Evolutionary conservation across 2,888 invertebrate species (phyloP), one percentile per base, ranked within the genome.

Genomic region (Steromphala cineraria): DNA sequence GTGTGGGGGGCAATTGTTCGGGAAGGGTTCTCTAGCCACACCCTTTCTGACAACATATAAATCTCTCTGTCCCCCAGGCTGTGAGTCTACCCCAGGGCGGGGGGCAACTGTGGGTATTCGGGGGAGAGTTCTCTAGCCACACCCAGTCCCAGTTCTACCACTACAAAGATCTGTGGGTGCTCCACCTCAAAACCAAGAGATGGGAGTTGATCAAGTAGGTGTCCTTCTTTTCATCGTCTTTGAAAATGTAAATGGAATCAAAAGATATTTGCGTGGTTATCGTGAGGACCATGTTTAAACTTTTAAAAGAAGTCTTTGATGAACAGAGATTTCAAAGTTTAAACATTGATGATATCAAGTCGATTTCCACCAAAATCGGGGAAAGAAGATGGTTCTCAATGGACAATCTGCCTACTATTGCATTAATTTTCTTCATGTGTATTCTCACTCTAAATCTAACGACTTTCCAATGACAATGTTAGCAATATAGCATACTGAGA

Each of bases 111-210:
- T 96, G 96, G 96, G 93, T 96, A 74, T 98, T 98, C 94, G 98
- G 98, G 8, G 98, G 98, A 0, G 98, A 98, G 94, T 98, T 96
- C 94, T 96, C 97, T 3, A 98, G 97, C 91, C 97, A 97, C 0
- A 96, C 96, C 0, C 97, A 98, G 92, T 96, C 96, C 21, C 98
- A 98, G 93, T 98, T 98, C 93, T 96, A 98, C 91, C 98, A 98
- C 92, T 98, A 97, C 93, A 96, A 96, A 91, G 98, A 98, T 92
- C 94, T 98, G 0, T 98, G 98, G 98, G 95, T 97, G 80, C 97
- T 96, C 91, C 96, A 96, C 86, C 93, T 98, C 0, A 89, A 87
- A 67, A 90, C 90, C 4, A 91, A 96, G 87, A 95, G 95, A 92
- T 98, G 98, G 98, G 96, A 97, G 89, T 97, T 98, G 94, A 92